A percentile compares a stretch with the other conserved stretches of the same genome.
Conservation (phyloP, 2,888 invertebrate species). For the Hedya salicella region DNA sequence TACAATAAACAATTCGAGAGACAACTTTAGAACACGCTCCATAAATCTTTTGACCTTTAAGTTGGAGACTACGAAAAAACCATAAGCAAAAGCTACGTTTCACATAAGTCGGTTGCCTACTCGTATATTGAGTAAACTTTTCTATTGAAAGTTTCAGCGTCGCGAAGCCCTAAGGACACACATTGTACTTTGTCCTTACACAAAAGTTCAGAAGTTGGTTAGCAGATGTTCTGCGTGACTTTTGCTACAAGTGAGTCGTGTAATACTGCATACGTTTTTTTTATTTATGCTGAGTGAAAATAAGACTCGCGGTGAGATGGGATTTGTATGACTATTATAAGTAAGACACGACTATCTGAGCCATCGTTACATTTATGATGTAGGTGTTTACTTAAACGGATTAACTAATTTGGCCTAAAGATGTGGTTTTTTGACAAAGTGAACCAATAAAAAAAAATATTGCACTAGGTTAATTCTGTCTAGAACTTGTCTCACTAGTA, state of each 20-base stretch:
- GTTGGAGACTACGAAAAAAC: slow-evolving; percentile 10
- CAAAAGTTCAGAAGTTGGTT: slow-evolving; percentile 75
- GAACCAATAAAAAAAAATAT: too few species aligned
- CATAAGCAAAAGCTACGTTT: slow-evolving; percentile 22
- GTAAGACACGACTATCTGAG: too few species aligned
- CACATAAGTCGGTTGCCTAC: slow-evolving; percentile 33
- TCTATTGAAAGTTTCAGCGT: slow-evolving; percentile 67
- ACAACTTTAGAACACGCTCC: not conserved
- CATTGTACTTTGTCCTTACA: slow-evolving; percentile 73
- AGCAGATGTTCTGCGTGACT: slow-evolving; percentile 77
- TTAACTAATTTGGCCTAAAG: slow-evolving; percentile 39
- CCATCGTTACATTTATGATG: too few species aligned
- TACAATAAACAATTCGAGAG: not conserved
- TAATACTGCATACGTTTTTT: slow-evolving; percentile 59
- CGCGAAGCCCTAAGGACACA: slow-evolving; percentile 69
- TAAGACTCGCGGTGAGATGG: too few species aligned
- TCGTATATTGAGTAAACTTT: slow-evolving; percentile 65
- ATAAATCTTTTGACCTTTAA: slow-evolving; percentile 33
- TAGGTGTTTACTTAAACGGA: too few species aligned
- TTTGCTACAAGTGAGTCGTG: slow-evolving; percentile 62
- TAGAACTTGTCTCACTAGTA: too few species aligned
- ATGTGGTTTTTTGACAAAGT: too few species aligned
- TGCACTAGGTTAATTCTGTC: too few species aligned
- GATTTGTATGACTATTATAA: too few species aligned
- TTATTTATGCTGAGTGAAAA: not conserved